phyloP scores from a whole-genome alignment of 1,140 invertebrate genomes.

The Cotesia typhae region DNA sequence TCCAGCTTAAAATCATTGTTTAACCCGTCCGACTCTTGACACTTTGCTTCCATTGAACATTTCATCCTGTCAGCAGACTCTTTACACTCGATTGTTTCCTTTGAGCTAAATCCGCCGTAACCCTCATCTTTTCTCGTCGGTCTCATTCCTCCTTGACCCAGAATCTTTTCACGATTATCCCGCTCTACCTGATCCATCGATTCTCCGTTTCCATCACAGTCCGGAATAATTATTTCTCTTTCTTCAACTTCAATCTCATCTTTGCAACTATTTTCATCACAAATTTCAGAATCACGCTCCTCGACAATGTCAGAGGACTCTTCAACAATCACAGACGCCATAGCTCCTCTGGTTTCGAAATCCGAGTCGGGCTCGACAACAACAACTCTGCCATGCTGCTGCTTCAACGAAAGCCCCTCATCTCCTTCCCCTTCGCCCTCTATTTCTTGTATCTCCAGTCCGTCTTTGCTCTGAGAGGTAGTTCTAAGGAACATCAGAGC shows the following conservation, averaged over 20 bases:
- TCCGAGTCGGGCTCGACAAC: slow-evolving; percentile 28
- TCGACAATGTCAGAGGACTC: neutral
- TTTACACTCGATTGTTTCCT: slow-evolving; percentile 29
- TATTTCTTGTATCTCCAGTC: slow-evolving; percentile 58
- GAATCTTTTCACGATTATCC: no score
- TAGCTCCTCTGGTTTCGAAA: neutral
- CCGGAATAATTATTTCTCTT: neutral
- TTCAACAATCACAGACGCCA: slow-evolving; percentile 5
- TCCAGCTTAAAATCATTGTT: slow-evolving; percentile 45
- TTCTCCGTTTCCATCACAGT: no score
- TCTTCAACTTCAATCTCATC: slow-evolving; percentile 27
- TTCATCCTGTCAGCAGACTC: slow-evolving; percentile 48
- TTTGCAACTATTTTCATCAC: slow-evolving; percentile 10
- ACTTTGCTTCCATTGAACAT: no score
- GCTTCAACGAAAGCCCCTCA: neutral
- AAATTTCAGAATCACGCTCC: neutral
- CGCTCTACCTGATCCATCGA: no score
- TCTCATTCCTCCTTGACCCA: slow-evolving; percentile 19
- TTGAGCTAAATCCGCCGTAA: neutral
- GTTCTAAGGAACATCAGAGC: slow-evolving; percentile 16
- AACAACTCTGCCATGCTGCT: neutral
- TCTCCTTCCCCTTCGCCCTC: slow-evolving; percentile 51
- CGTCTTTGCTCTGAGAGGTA: slow-evolving; percentile 33
- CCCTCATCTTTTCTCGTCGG: slow-evolving; percentile 45
- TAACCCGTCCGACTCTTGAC: slow-evolving; percentile 21